Evolutionary conservation across 2,888 invertebrate genomes (phyloP), one percentile per base, ranked within the genome.

Genomic region (Archips crataeganus): DNA sequence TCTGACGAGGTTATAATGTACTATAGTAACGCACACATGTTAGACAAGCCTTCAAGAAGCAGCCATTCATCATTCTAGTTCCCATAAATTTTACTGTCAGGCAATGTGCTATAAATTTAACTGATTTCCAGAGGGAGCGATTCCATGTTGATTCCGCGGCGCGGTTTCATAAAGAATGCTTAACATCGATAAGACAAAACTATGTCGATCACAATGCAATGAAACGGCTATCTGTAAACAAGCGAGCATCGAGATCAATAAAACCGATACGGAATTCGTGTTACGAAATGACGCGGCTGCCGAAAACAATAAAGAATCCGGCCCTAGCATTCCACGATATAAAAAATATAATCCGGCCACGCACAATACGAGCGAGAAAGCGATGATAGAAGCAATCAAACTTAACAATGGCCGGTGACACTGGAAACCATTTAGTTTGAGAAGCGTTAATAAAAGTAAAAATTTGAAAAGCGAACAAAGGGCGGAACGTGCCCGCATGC

Each of bases 401-500:
- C 70, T 71, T 77, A 84, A 90, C 90, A 91, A 91, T 85, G 76
- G 82, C 77, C 80, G 83, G 87, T 86, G 88, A 87, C 83, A 86
- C 82, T 84, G 82, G 76, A 79, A 84, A 80, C 83, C 80, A 79
- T 87, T 85, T 83, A 84, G 79, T 76, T 75, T 75, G 51, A 70
- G 78, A 84, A 85, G 83, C 85, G 85, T 85, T 51, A 85, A 83
- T 84, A 84, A 82, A 79, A 75, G 73, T 78, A 77, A 77, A 82
- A 81, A 79, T 75, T 80, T 78, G 80, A 84, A 82, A 81, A 79
- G 54, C 72, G 71, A 84, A 88, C 86, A 91, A 91, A 91, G 88
- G 88, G 87, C 85, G 84, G 86, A 87, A 88, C 91, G 90, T 90
- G 91, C 85, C 82, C 83, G 81, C 82, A 78, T 79, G 85, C 83